Evolutionary conservation across 2,797 vertebrate species (phyloP), one percentile per base, ranked within the genome.

Genomic region (Poeciliopsis infans): DNA sequence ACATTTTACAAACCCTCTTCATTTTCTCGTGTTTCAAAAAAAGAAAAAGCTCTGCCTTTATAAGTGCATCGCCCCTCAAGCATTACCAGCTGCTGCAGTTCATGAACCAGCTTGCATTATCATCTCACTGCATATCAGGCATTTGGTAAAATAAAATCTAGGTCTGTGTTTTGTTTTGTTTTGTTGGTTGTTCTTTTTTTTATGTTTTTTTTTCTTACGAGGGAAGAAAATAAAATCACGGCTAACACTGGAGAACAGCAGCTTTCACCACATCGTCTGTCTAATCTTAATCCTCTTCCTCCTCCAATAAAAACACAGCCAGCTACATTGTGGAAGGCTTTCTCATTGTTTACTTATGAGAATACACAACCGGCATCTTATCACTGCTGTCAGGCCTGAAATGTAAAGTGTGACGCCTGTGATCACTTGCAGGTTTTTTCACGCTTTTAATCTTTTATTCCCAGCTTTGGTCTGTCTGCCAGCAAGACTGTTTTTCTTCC

Each of bases 331-430:
- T 86, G 80, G 80, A 92, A 92, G 83, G 85, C 86, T 74, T 93
- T 92, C 91, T 79, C 81, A 92, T 93, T 94, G 91, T 94, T 94
- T 93, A 89, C 89, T 89, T 89, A 79, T 79, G 78, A 93, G 87
- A 93, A 91, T 90, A 91, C 88, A 92, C 87, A 91, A 90, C 90
- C 88, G 77, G 79, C 71, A 20, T 92, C 90, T 94, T 94, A 93
- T 94, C 94, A 83, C 90, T 64, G 49, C 91, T 91, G 91, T 94
- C 92, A 92, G 89, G 90, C 92, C 90, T 90, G 88, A 91, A 89
- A 94, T 93, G 89, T 91, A 93, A 92, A 91, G 88, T 69, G 45
- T 86, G 91, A 85, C 77, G 87, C 81, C 85, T 84, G 88, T 92
- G 92, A 93, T 92, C 90, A 88, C 85, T 92, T 77, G 72, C 88